A percentile compares a stretch with the other conserved stretches of the same genome.
These are phyloP conservation scores for Heliconius hewitsoni DNA, from an alignment of 1,140 invertebrate genomes.

Conservation along the genomic window DNA sequence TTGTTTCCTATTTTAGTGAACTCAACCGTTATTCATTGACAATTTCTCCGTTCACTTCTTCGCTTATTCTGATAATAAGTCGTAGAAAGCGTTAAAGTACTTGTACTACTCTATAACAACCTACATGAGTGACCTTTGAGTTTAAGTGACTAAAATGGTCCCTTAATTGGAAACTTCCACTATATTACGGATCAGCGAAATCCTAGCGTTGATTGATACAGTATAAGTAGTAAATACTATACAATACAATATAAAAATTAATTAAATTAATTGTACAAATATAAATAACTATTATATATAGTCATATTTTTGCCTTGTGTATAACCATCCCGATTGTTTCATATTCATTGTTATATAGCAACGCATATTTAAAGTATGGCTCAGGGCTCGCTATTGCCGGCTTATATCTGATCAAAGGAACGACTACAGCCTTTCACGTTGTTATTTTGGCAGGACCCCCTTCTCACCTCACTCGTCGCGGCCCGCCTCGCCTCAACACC, in stretches of 20 bases:
- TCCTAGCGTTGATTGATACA: not conserved
- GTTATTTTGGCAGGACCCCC: conserved; percentile 79
- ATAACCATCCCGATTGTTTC: not conserved
- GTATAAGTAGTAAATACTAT: not conserved
- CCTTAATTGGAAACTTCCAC: conserved; percentile 56
- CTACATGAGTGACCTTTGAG: conserved; percentile 33
- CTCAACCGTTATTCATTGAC: conserved; percentile 62
- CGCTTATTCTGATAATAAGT: conserved; percentile 64
- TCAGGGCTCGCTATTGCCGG: conserved; percentile 12
- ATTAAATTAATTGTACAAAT: not conserved
- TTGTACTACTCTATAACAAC: conserved; percentile 66
- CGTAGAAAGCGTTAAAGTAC: conserved; percentile 70
- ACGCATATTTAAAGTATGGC: conserved; percentile 16
- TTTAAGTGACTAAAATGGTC: conserved; percentile 50
- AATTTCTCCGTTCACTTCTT: conserved; percentile 75
- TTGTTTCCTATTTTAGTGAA: conserved; percentile 59
- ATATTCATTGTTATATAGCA: not conserved
- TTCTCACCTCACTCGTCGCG: conserved; percentile 55
- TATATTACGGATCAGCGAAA: conserved; percentile 58
- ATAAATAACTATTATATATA: not conserved
- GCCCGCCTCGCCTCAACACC: conserved; percentile 63
- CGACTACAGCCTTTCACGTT: conserved; percentile 75
- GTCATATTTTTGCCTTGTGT: not conserved
- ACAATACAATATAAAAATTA: not conserved
- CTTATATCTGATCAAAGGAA: conserved; percentile 53